phyloP scores from a whole-genome alignment of 2,113 vertebrate species.

The Pygoscelis adeliae region DNA sequence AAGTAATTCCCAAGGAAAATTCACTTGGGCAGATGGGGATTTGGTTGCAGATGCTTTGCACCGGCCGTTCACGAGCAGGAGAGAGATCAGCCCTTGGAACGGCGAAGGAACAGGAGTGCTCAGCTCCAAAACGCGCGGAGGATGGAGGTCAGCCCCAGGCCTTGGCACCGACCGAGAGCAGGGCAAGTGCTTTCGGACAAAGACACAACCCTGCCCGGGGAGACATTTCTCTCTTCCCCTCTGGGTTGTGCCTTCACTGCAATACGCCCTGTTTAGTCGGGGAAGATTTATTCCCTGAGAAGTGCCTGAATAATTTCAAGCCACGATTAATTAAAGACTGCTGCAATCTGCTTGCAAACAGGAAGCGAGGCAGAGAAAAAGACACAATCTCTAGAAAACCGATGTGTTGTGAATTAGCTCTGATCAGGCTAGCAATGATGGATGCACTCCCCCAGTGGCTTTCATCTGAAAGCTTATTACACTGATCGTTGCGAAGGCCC shows the following conservation, averaged over 20 bases:
- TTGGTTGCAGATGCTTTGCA: not conserved
- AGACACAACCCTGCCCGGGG: not conserved
- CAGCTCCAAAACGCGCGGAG: not conserved
- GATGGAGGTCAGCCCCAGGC: slow-evolving; percentile 19
- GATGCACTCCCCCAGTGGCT: slow-evolving; percentile 36
- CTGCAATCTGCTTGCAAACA: slow-evolving; percentile 33
- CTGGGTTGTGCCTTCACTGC: not conserved
- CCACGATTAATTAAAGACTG: slow-evolving; percentile 50
- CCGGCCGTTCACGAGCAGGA: not conserved
- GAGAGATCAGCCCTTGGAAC: not conserved
- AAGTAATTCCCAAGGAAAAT: slow-evolving; percentile 61
- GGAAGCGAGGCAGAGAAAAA: not conserved
- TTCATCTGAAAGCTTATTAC: slow-evolving; percentile 5
- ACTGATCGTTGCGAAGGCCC: not conserved
- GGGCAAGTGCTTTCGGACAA: not conserved
- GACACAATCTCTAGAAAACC: not conserved
- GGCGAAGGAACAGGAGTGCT: not conserved
- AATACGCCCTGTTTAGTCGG: not conserved
- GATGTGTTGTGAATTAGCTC: slow-evolving; percentile 37
- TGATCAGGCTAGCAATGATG: slow-evolving; percentile 24
- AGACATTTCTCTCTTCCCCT: not conserved
- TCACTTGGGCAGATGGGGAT: not conserved
- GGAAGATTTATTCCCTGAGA: slow-evolving; percentile 51
- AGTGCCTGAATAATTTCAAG: slow-evolving; percentile 44
- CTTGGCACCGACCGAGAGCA: not conserved